Conservation (phyloP, 2,797 vertebrate genomes). For the Gobionotothen gibberifrons region DNA sequence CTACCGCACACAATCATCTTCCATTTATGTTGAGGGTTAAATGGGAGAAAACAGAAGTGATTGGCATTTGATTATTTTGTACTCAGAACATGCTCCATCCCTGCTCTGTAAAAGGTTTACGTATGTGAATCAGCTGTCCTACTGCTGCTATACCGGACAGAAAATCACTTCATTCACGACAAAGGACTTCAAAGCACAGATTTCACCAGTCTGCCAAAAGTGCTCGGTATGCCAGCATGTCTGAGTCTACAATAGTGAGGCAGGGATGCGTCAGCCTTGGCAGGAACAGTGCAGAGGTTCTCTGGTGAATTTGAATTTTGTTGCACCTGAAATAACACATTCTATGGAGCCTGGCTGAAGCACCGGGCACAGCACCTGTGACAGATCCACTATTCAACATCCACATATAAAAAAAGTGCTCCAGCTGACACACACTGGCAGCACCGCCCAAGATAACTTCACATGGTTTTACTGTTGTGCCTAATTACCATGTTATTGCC, state of each 20-base stretch:
- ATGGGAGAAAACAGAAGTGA: slow-evolving; percentile 26
- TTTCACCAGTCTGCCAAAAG: slow-evolving; percentile 60
- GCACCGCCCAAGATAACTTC: slow-evolving; percentile 28
- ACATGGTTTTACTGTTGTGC: slow-evolving; percentile 6
- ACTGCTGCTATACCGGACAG: slow-evolving; percentile 13
- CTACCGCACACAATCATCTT: slow-evolving; percentile 19
- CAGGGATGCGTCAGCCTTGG: slow-evolving; percentile 70
- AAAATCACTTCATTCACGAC: slow-evolving; percentile 71
- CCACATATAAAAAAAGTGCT: slow-evolving; percentile 12
- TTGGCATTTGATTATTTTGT: slow-evolving; percentile 22
- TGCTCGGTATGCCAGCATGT: slow-evolving; percentile 54
- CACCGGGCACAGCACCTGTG: slow-evolving; percentile 53
- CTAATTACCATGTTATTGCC: slow-evolving; percentile 40
- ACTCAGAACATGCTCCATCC: slow-evolving; percentile 20
- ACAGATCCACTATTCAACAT: slow-evolving; percentile 65
- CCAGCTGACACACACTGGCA: slow-evolving; percentile 26
- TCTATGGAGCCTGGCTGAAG: slow-evolving; percentile 56
- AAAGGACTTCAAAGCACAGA: slow-evolving; percentile 64
- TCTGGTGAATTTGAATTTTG: slow-evolving; percentile 66
- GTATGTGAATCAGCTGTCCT: slow-evolving; percentile 46
- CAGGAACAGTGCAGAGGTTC: slow-evolving; percentile 67
- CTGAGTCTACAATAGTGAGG: slow-evolving; percentile 57
- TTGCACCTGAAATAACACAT: slow-evolving; percentile 75
- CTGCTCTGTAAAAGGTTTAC: slow-evolving; percentile 33
- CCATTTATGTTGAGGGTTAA: slow-evolving; percentile 21